phyloP scores from a whole-genome alignment of 2,113 vertebrate species.

The Oreotragus oreotragus region DNA sequence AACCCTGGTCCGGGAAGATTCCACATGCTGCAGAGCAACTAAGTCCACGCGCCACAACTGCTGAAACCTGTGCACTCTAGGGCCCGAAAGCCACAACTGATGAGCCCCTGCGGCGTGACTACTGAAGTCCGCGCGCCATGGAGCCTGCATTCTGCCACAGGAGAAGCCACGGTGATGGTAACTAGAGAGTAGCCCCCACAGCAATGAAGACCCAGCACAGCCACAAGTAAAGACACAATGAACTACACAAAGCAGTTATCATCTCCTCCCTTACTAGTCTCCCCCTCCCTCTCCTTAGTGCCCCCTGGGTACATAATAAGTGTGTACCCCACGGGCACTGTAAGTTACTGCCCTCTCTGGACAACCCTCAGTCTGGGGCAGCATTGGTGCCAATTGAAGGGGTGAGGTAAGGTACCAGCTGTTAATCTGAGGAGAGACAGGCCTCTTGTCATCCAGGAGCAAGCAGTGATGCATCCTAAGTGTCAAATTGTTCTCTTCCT shows the following conservation, averaged over 20 bases:
- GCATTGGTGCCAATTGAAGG: background rate
- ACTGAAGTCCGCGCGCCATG: rapidly evolving
- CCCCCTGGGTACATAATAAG: background rate
- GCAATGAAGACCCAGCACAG: background rate
- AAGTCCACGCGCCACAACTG: background rate
- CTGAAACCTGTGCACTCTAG: background rate
- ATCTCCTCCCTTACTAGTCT: background rate
- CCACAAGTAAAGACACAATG: background rate
- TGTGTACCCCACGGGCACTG: background rate
- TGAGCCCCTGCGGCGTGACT: background rate
- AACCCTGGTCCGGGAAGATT: background rate
- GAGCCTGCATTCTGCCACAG: background rate
- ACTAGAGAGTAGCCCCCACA: background rate
- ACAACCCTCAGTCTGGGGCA: background rate
- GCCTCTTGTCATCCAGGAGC: background rate
- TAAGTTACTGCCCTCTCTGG: background rate
- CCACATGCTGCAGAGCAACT: background rate
- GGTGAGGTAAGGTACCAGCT: too few relatives aligned
- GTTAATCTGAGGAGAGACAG: background rate
- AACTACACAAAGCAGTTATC: background rate
- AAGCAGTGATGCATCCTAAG: background rate
- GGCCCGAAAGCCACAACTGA: background rate
- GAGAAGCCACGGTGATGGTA: background rate
- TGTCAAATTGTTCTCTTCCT: background rate
- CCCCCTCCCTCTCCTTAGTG: background rate